Percentiles rank a stretch among this genome's conserved stretches.
Evolutionary conservation across 2,797 vertebrate species (phyloP).

Genomic region (Sebastes oblongus): DNA sequence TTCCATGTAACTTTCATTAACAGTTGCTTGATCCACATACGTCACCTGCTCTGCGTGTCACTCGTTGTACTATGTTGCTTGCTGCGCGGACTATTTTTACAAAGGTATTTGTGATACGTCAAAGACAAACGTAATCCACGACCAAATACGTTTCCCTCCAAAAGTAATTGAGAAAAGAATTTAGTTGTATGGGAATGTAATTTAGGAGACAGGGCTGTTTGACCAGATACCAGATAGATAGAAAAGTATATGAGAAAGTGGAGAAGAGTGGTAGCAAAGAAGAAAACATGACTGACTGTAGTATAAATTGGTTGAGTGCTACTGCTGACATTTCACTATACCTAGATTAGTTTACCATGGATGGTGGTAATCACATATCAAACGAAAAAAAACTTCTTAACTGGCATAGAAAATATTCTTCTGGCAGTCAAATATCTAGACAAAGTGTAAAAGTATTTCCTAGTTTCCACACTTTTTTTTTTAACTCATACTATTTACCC

Average conservation of each 20-base stretch:
- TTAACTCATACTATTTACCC: background rate
- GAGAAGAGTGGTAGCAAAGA: background rate
- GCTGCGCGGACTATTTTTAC: no score
- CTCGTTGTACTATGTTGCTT: no score
- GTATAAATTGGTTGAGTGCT: background rate
- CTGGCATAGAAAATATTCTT: background rate
- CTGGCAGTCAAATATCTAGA: background rate
- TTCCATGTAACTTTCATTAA: no score
- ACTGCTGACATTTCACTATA: background rate
- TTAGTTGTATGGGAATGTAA: no score
- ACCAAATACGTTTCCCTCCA: no score
- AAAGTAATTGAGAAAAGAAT: no score
- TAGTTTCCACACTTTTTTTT: conserved; percentile 3
- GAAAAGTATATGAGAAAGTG: background rate
- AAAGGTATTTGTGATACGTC: no score
- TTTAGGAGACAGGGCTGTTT: background rate
- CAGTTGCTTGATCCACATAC: no score
- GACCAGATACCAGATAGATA: background rate
- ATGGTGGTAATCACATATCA: background rate
- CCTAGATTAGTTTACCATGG: background rate
- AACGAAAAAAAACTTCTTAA: background rate
- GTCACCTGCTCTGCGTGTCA: no score
- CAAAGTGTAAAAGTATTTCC: background rate
- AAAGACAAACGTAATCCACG: no score
- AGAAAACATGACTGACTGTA: background rate